These are phyloP conservation scores for Pipistrellus nathusii DNA, from an alignment of 2,797 vertebrate genomes.

Conservation along the genomic window DNA sequence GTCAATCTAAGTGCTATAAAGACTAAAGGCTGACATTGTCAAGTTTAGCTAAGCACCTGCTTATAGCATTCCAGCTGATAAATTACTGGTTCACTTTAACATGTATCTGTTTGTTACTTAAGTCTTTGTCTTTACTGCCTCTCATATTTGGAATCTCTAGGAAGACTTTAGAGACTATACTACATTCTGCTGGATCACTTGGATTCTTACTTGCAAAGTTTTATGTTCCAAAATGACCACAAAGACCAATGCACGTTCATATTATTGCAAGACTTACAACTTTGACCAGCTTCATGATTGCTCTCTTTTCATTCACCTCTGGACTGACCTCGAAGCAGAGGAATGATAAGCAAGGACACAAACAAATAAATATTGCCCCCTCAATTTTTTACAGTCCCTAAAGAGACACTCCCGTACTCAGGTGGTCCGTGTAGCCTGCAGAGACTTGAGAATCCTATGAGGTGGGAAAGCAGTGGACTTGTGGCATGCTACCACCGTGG, in stretches of 20 bases:
- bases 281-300: background rate
- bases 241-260: background rate
- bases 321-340: background rate
- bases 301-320: background rate
- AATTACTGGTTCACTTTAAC: background rate
- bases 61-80: background rate
- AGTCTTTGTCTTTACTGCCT: background rate
- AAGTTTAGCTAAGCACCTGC: slow-evolving; percentile 50
- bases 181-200: background rate
- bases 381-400: background rate
- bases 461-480: background rate
- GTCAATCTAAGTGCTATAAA: background rate
- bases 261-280: background rate
- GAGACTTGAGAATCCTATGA: background rate
- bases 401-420: background rate
- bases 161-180: background rate
- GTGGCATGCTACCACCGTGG: background rate
- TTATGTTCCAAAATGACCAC: background rate
- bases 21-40: slow-evolving; percentile 17
- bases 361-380: background rate
- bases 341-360: background rate
- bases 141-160: background rate
- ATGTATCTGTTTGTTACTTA: background rate
- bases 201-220: background rate
- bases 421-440: background rate